Evolutionary conservation across 2,113 vertebrate genomes (phyloP).

Genomic region (Mesitornis unicolor): DNA sequence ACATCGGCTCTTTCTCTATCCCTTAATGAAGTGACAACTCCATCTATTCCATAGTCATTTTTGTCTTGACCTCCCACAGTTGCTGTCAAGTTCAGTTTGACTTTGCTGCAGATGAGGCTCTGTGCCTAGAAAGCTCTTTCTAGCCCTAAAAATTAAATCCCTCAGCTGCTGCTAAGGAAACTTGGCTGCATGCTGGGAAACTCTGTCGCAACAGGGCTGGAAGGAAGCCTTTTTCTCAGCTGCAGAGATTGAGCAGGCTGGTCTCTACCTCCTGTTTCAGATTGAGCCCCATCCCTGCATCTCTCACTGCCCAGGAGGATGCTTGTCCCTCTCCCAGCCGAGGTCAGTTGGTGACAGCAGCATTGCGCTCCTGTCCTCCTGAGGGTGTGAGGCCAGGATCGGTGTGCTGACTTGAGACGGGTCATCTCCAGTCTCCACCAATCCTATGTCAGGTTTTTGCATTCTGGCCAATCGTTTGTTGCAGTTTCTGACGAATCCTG

Average conservation of each 20-base stretch:
- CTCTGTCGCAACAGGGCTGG: not conserved
- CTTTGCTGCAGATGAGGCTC: constrained; percentile 29
- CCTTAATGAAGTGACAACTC: constrained; percentile 19
- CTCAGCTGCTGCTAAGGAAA: constrained; percentile 15
- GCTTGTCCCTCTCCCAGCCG: not conserved
- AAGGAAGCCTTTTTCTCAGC: not conserved
- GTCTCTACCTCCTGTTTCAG: not conserved
- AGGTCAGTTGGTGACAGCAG: not conserved
- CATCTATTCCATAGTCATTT: not conserved
- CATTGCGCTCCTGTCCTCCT: fast-evolving
- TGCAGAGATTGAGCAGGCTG: not conserved
- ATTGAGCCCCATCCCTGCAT: not conserved
- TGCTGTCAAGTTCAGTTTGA: constrained; percentile 19
- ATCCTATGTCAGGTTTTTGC: not conserved
- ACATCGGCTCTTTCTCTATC: not conserved
- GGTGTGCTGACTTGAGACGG: not conserved
- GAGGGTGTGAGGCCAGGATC: fast-evolving
- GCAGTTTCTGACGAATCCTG: not conserved
- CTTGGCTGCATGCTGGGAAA: constrained; percentile 19
- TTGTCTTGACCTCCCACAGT: constrained; percentile 35
- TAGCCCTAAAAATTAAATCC: constrained; percentile 28
- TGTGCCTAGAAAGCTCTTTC: constrained; percentile 41
- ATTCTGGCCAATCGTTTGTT: not conserved
- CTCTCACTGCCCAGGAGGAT: not conserved
- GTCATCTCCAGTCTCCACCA: not conserved